Evolutionary conservation across 1,140 invertebrate species (phyloP).

Genomic region (Phymorhynchus buccinoides): DNA sequence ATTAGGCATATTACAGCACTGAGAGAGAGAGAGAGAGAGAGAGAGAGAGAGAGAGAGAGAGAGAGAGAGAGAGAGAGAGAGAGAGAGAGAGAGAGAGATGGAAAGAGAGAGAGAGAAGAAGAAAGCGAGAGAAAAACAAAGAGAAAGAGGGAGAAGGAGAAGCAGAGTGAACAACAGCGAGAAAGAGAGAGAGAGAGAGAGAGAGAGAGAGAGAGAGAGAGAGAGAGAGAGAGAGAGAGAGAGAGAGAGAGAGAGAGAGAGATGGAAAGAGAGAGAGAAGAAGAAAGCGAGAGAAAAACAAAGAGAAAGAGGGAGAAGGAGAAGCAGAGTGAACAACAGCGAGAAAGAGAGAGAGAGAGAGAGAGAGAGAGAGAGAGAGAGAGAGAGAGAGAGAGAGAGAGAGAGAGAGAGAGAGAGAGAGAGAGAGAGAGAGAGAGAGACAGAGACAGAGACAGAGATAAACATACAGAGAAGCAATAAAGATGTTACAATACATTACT

Average conservation of each 20-base stretch:
- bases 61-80: not conserved
- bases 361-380: not conserved
- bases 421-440: constrained; percentile 22
- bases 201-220: constrained; percentile 4
- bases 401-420: constrained; percentile 18
- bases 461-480: not conserved
- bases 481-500: too few species aligned
- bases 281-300: not conserved
- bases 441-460: not conserved
- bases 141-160: not conserved
- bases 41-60: not conserved
- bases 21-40: not conserved
- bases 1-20: too few species aligned
- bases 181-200: not conserved
- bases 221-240: constrained; percentile 10
- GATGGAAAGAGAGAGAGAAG: not conserved
- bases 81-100: not conserved
- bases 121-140: not conserved
- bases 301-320: not conserved
- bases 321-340: not conserved
- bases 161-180: not conserved
- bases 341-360: constrained; percentile 14
- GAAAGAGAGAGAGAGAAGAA: not conserved
- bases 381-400: not conserved
- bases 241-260: not conserved